phyloP scores from a whole-genome alignment of 1,140 invertebrate species.

The Drosophila eugracilis region DNA sequence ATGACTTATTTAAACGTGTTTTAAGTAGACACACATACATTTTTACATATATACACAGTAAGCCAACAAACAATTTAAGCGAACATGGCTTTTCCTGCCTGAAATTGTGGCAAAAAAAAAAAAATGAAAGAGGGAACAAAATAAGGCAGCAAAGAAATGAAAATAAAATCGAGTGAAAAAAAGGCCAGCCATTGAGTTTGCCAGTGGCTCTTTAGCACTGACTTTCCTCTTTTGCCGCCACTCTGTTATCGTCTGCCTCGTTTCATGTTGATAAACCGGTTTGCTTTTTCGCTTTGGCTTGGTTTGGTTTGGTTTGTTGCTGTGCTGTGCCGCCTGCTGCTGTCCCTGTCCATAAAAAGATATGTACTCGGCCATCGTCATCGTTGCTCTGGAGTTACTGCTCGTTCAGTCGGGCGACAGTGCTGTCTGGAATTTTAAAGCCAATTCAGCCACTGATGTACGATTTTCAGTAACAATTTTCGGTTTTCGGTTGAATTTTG shows the following conservation, averaged over 20 bases:
- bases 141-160: constrained; percentile 39
- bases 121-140: constrained; percentile 1
- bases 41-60: constrained; percentile 51
- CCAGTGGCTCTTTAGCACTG: constrained; percentile 42
- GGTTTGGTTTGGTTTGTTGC: constrained; percentile 53
- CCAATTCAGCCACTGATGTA: neutral
- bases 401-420: constrained; percentile 8
- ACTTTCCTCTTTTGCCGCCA: constrained; percentile 22
- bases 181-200: constrained; percentile 58
- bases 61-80: constrained; percentile 81
- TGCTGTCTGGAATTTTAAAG: constrained; percentile 9
- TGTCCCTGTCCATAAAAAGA: constrained; percentile 55
- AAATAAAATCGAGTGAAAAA: constrained; percentile 48
- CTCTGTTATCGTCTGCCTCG: constrained; percentile 69
- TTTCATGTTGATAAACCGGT: constrained; percentile 76
- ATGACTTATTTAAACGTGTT: constrained; percentile 82
- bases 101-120: constrained; percentile 69
- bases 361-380: constrained; percentile 52
- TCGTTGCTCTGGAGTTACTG: constrained; percentile 33
- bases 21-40: constrained; percentile 38
- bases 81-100: constrained; percentile 78
- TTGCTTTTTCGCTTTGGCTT: constrained; percentile 54
- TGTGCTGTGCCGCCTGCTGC: constrained; percentile 43
- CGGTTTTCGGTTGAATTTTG: neutral
- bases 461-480: neutral